A percentile compares a stretch with the other conserved stretches of the same genome.
Conservation (phyloP, 1,140 invertebrate species). For the Cydia pomonella region DNA sequence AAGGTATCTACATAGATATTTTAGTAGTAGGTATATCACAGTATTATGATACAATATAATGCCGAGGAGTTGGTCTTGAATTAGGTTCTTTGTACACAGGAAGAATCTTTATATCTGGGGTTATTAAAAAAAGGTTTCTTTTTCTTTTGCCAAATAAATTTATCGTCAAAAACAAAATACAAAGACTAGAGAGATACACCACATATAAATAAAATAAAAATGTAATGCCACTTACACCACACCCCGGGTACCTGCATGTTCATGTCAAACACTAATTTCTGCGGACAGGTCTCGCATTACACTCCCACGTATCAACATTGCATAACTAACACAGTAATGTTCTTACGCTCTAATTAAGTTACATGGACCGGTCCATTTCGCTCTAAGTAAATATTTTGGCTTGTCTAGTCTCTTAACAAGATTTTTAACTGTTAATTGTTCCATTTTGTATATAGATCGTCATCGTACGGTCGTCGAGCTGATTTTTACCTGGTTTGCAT, state of each 20-base stretch:
- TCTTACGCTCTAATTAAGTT: conserved; percentile 72
- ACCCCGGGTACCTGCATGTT: conserved; percentile 42
- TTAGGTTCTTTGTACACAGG: too few relatives aligned
- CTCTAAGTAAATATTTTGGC: conserved; percentile 52
- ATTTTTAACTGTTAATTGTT: conserved; percentile 1
- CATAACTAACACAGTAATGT: conserved; percentile 69
- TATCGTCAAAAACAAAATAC: too few relatives aligned
- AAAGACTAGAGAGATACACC: too few relatives aligned
- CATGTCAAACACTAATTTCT: conserved; percentile 57
- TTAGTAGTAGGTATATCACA: too few relatives aligned
- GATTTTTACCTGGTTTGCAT: too few relatives aligned
- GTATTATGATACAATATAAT: too few relatives aligned
- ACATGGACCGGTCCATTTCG: conserved; percentile 54
- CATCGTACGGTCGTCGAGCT: too few relatives aligned
- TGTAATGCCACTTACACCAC: not conserved
- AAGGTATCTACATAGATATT: too few relatives aligned
- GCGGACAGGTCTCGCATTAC: conserved; percentile 67
- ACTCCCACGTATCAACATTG: conserved; percentile 62
- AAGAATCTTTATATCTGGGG: too few relatives aligned
- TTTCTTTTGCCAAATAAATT: too few relatives aligned
- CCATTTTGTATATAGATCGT: not conserved
- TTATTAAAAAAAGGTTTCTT: too few relatives aligned
- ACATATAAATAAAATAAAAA: not conserved
- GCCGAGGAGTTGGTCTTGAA: too few relatives aligned
- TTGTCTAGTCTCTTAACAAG: not conserved